Percentiles rank a stretch among this genome's conserved stretches.
Evolutionary conservation across 2,113 vertebrate genomes (phyloP).

Genomic region (Mystacornis crossleyi): DNA sequence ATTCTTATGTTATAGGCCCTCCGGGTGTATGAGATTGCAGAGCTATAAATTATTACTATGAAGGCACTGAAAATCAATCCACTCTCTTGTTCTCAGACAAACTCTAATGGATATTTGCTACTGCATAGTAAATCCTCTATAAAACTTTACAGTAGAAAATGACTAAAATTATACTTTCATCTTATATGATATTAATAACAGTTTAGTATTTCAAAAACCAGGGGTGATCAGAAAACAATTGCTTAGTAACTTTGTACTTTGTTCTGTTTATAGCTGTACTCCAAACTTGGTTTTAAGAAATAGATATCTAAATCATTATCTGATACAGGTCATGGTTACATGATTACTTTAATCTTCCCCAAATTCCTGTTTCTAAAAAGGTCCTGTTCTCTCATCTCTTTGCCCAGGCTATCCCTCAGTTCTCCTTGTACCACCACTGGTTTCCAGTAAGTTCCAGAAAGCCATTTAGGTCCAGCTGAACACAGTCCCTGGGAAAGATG

Average conservation of each 20-base stretch:
- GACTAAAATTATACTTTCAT: background rate
- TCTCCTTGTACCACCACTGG: background rate
- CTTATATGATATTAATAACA: background rate
- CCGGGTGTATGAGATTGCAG: background rate
- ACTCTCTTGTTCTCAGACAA: background rate
- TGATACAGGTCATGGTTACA: background rate
- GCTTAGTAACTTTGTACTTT: background rate
- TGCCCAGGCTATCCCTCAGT: background rate
- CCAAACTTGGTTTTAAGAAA: background rate
- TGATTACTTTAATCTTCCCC: background rate
- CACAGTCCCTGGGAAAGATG: fast-evolving
- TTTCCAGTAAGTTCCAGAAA: background rate
- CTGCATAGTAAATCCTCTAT: background rate
- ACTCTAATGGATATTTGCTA: background rate
- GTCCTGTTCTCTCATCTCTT: background rate
- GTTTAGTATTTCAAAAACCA: background rate
- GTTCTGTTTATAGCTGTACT: background rate
- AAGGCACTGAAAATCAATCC: background rate
- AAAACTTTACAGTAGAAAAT: background rate
- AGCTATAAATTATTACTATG: background rate
- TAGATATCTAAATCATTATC: background rate
- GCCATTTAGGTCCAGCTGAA: background rate
- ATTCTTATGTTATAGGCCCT: too few relatives aligned
- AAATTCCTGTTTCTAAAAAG: background rate
- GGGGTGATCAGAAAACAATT: background rate